Evolutionary conservation across 2,113 vertebrate genomes (phyloP).

Genomic region (Paralichthys olivaceus): DNA sequence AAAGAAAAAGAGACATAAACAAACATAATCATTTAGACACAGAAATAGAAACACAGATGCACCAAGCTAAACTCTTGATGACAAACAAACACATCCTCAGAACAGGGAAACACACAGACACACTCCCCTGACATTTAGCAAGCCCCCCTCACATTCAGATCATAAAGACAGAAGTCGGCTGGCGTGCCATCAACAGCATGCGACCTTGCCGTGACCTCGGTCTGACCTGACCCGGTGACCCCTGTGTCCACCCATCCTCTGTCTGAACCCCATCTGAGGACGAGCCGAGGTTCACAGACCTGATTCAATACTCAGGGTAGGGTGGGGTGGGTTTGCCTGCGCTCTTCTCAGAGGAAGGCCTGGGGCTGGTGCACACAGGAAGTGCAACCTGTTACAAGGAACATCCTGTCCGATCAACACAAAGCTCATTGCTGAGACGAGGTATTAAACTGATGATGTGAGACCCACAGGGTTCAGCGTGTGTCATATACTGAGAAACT

Average conservation of each 20-base stretch:
- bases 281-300: neutral
- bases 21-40: slow-evolving; percentile 6
- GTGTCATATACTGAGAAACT: neutral
- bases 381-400: slow-evolving; percentile 46
- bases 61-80: neutral
- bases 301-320: slow-evolving; percentile 31
- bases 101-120: neutral
- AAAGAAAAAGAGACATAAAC: slow-evolving; percentile 10
- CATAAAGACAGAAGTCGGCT: slow-evolving; percentile 21
- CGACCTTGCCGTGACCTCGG: slow-evolving; percentile 30
- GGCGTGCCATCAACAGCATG: neutral
- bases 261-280: slow-evolving; percentile 24
- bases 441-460: neutral
- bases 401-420: slow-evolving; percentile 45
- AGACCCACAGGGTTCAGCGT: neutral
- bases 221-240: slow-evolving; percentile 59
- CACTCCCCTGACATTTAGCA: neutral
- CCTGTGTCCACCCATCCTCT: slow-evolving; percentile 31
- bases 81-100: neutral
- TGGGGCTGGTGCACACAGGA: slow-evolving; percentile 44
- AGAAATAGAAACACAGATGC: slow-evolving; percentile 12
- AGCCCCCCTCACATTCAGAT: neutral
- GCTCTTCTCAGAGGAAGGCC: neutral
- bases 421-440: neutral
- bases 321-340: neutral